These are phyloP conservation scores for Noctua janthina DNA, from an alignment of 2,888 invertebrate species.

Conservation along the genomic window DNA sequence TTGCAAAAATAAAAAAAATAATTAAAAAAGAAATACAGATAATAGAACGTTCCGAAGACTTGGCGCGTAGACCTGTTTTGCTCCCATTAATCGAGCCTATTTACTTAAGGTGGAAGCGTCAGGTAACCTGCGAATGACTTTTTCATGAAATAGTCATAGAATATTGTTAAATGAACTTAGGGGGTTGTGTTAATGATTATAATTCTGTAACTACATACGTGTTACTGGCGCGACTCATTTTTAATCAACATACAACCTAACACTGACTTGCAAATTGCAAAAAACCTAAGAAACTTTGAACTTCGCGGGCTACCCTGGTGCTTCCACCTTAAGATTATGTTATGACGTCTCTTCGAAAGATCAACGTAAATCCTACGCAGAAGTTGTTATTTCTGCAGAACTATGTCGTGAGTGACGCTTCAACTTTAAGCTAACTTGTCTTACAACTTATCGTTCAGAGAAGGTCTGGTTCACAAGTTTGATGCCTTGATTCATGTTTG, in stretches of 20 bases:
- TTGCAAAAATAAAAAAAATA: neutral
- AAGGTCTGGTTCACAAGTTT: conserved; percentile 43
- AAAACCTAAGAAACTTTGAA: too few species aligned
- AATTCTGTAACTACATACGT: too few species aligned
- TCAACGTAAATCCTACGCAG: conserved; percentile 14
- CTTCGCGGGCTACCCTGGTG: too few species aligned
- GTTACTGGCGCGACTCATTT: too few species aligned
- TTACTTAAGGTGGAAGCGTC: neutral
- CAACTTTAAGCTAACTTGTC: conserved; percentile 48
- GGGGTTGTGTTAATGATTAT: too few species aligned
- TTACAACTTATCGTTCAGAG: conserved; percentile 33
- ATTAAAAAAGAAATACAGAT: neutral
- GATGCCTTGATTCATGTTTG: conserved; percentile 44
- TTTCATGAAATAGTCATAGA: too few species aligned
- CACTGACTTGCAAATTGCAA: too few species aligned
- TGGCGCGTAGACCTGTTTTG: neutral
- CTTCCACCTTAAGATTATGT: neutral
- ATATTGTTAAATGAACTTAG: too few species aligned
- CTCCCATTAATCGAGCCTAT: neutral
- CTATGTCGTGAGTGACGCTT: conserved; percentile 35
- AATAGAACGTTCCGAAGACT: neutral
- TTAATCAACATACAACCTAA: too few species aligned
- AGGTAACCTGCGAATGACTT: too few species aligned
- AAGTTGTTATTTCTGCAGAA: conserved; percentile 30
- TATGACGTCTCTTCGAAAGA: neutral